Evolutionary conservation across 1,140 invertebrate species (phyloP).

Genomic region (Drosophila grimshawi): DNA sequence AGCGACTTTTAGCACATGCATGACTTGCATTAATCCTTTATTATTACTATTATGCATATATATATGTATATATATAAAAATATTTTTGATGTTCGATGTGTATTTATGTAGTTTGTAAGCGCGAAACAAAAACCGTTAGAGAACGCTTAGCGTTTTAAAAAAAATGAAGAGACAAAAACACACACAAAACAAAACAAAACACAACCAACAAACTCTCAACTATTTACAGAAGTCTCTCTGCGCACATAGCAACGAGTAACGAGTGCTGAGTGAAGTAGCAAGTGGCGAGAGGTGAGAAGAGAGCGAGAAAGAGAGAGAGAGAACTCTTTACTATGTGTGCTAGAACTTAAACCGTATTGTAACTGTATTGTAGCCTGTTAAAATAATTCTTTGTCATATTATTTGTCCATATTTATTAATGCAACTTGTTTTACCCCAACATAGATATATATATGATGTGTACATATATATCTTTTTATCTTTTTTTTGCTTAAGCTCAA

Average conservation of each 20-base stretch:
- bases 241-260: neutral
- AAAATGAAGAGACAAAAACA: conserved; percentile 30
- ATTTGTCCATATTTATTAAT: conserved; percentile 58
- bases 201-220: conserved; percentile 35
- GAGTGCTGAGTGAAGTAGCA: neutral
- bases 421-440: conserved; percentile 38
- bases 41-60: conserved; percentile 50
- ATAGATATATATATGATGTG: neutral
- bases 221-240: conserved; percentile 25
- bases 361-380: conserved; percentile 64
- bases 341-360: conserved; percentile 43
- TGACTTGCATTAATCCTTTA: conserved; percentile 35
- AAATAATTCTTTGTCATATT: conserved; percentile 13
- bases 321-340: conserved; percentile 6
- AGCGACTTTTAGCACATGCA: conserved; percentile 24
- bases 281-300: neutral
- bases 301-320: neutral
- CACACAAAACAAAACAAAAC: conserved; percentile 11
- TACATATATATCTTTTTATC: neutral
- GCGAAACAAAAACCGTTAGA: conserved; percentile 68
- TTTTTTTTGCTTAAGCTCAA: conserved; percentile 64
- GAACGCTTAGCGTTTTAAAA: conserved; percentile 82
- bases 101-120: conserved; percentile 81
- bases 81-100: conserved; percentile 81
- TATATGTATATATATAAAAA: conserved; percentile 44